A percentile compares a stretch with the other conserved stretches of the same genome.
Conservation (phyloP, 1,140 invertebrate species). For the Aphelenchoides besseyi region DNA sequence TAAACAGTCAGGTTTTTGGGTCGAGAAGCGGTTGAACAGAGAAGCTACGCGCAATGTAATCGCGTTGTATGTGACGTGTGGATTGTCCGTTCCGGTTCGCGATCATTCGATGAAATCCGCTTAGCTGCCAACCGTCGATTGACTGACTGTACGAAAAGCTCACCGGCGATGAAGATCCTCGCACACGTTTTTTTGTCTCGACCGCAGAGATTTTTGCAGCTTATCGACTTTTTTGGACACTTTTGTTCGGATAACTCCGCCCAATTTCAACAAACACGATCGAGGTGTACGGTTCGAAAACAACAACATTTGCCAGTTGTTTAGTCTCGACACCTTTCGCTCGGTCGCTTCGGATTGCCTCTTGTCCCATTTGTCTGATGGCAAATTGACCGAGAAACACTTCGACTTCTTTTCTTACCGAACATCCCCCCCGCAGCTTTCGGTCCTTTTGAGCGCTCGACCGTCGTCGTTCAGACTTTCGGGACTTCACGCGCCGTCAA, state of each 20-base stretch:
- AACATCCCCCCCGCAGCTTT: not conserved
- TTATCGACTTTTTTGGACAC: not conserved
- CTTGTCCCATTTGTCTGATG: not conserved
- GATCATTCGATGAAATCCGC: not conserved
- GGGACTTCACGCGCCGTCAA: not conserved
- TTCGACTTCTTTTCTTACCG: not conserved
- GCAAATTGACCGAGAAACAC: conserved; percentile 3
- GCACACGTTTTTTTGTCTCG: too few species aligned
- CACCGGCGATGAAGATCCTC: not conserved
- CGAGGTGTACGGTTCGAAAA: not conserved
- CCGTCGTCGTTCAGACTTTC: not conserved
- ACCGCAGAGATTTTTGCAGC: not conserved
- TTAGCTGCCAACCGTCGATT: not conserved
- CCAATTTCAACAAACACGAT: not conserved
- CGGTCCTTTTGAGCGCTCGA: not conserved
- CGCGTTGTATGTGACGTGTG: too few species aligned
- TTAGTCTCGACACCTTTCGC: not conserved
- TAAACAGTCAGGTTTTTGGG: too few species aligned
- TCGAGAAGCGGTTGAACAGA: too few species aligned
- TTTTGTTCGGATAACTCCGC: not conserved
- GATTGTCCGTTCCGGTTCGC: conserved; percentile 1
- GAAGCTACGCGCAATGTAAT: too few species aligned
- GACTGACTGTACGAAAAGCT: not conserved
- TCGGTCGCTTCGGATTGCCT: not conserved
- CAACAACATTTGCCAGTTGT: not conserved